Evolutionary conservation across 2,113 vertebrate genomes (phyloP), one percentile per base, ranked within the genome.

Genomic region (Poicephalus meyeri): DNA sequence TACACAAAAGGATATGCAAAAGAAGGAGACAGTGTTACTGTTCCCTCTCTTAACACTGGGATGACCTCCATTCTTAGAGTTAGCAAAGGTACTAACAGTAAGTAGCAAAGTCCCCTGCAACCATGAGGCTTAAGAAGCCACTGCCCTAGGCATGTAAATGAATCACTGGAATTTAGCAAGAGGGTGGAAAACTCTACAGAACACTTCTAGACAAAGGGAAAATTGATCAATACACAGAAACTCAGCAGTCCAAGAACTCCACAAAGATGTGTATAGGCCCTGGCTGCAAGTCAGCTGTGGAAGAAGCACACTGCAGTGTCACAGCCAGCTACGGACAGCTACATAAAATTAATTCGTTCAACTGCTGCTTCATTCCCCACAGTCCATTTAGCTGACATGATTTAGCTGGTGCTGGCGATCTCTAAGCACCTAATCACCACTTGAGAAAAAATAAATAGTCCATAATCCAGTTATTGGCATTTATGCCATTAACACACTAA

Each of bases 261-360:
- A 80, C 50, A 52, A 90, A 88, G 72, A 80, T 16, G 14, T 4
- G 8, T 25, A 66, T 1, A 0, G 49, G 64, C 66, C 53, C 91
- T 93, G 89, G 91, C 82, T 93, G 72, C 1, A 10, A 95, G 88
- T 96, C 92, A 96, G 86, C 88, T 92, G 65, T 12, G 15, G 90
- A 86, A 16, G 26, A 68, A 91, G 64, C 72, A 80, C 76, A 29
- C 55, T 37, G 47, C 77, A 86, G 60, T 52, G 69, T 80, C 91
- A 93, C 92, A 94, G 95, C 88, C 80, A 95, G 92, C 95, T 52
- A 96, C 0, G 35, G 93, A 93, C 93, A 95, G 93, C 72, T 94
- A 95, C 35, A 35, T 35, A 35, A 35, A 35, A 35, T 35, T 35
- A 35, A 7, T 35, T 35, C 35, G 35, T 35, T 35, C 35, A 35